Base-by-base conservation (phyloP, 2,113 vertebrate species). In the Dasypus novemcinctus region DNA sequence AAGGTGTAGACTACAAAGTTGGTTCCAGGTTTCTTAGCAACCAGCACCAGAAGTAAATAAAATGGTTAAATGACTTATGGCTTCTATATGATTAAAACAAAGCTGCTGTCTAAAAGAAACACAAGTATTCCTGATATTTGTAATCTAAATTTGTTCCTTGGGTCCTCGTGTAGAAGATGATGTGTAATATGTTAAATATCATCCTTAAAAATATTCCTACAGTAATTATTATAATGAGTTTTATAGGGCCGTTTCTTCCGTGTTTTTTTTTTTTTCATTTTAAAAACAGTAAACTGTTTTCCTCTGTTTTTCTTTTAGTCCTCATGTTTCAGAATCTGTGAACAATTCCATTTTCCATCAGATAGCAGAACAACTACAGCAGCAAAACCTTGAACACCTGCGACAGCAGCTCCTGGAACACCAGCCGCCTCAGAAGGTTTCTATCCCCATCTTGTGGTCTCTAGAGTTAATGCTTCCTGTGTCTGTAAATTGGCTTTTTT, bases 301-400 rank as follows among this genome's bases (percentile, higher is more conserved):
- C 41, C 15, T 20, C n/a, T 95, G 31, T 85, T 94, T 98, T 97
- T 97, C 29, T 21, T 98, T 98, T 97, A 99, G 99, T 97, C 99
- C 99, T 85, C 99, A 99, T 97, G 99, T 99, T 96, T 98, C 99
- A 0, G 99, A 99, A 95, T 99, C 99, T 97, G 99, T 99, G 97
- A 99, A 99, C 98, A 99, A 98, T 97, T 99, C 99, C 71, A 98
- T 99, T 93, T 99, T 99, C 97, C 99, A 99, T 97, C 99, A 99
- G 90, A 98, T 99, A 96, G 99, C 99, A 52, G 99, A 99, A 93
- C 99, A 99, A 84, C 98, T 99, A 33, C 99, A 99, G 80, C 99
- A 99, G 91, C 99, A 99, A 97, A 99, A 99, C 96, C 98, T 99
- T 84, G 99, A 99, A 96, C 99, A 99, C 97, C 99, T 99, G 95